Evolutionary conservation across 2,888 invertebrate species (phyloP).

Genomic region (Orthonevra nobilis): DNA sequence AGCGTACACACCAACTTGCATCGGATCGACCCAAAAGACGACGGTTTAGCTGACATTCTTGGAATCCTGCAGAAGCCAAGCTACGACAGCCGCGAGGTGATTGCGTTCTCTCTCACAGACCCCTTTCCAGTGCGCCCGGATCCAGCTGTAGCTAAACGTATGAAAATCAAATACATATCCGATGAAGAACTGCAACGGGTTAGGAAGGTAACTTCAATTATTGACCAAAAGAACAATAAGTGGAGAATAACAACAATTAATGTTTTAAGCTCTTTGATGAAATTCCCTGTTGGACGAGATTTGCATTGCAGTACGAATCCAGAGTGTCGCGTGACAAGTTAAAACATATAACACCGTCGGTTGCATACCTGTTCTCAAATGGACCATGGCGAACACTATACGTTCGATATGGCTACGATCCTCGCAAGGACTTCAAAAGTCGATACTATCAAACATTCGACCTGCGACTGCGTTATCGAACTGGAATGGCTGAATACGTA

Average conservation of each 20-base stretch:
- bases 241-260: too few species aligned
- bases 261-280: constrained; percentile 87
- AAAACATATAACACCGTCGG: constrained; percentile 89
- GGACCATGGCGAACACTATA: constrained; percentile 97
- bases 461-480: constrained; percentile 83
- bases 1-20: constrained; percentile 80
- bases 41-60: constrained; percentile 79
- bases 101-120: constrained; percentile 84
- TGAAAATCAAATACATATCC: constrained; percentile 80
- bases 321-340: constrained; percentile 84
- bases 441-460: constrained; percentile 94
- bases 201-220: constrained; percentile 79
- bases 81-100: constrained; percentile 83
- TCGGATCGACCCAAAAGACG: constrained; percentile 78
- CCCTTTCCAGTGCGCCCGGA: constrained; percentile 84
- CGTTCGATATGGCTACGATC: constrained; percentile 95
- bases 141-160: constrained; percentile 82
- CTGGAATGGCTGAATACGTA: constrained; percentile 77
- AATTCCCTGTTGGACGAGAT: constrained; percentile 94
- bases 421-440: constrained; percentile 88
- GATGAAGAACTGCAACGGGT: constrained; percentile 81
- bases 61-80: constrained; percentile 82
- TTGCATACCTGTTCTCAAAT: constrained; percentile 91
- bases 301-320: constrained; percentile 86
- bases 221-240: too few species aligned